Evolutionary conservation across 2,888 invertebrate genomes (phyloP), one percentile per base, ranked within the genome.

Genomic region (Heliconius erato): DNA sequence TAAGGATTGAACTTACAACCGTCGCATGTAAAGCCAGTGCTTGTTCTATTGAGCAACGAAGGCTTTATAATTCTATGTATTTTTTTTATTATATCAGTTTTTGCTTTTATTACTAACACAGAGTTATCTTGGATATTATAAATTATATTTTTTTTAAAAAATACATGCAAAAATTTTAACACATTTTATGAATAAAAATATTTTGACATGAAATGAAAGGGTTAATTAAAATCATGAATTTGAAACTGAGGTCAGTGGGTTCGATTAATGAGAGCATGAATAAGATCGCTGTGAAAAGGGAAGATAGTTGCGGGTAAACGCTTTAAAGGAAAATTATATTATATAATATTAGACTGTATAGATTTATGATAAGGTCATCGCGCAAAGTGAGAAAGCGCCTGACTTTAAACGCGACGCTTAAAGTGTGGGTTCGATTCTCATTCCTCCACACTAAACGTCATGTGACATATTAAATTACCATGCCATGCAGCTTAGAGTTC

Each of bases 231-330:
- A n/a, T 76, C 35, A 59, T 59, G 32, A 59, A 76, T 76, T n/a
- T 54, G 12, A 32, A 59, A 14, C 74, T 14, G n/a, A 71, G 74
- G 59, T 76, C 74, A 76, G 74, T 76, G 74, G n/a, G 74, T 76
- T 76, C 74, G 74, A 76, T 35, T 59, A 59, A 59, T 59, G 32
- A 59, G 59, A 3, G 35, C 35, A 59, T 76, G 32, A 76, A 76
- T 59, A 76, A 76, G 74, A 76, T 76, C 23, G 59, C 7, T 23
- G 9, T 76, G 74, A 76, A 76, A n/a, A 3, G 14, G 3, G 5
- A 32, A 59, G 74, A 76, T 76, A 76, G 59, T 32, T 59, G 59
- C 59, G 74, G 74, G 74, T 76, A 76, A 59, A 76, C 74, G 74
- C 7, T 76, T 14, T n/a, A 32, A 63, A 76, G 35, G 32, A 19